Evolutionary conservation across 92 coral and sea anemone species (phyloP).

Genomic region (Porites rus): DNA sequence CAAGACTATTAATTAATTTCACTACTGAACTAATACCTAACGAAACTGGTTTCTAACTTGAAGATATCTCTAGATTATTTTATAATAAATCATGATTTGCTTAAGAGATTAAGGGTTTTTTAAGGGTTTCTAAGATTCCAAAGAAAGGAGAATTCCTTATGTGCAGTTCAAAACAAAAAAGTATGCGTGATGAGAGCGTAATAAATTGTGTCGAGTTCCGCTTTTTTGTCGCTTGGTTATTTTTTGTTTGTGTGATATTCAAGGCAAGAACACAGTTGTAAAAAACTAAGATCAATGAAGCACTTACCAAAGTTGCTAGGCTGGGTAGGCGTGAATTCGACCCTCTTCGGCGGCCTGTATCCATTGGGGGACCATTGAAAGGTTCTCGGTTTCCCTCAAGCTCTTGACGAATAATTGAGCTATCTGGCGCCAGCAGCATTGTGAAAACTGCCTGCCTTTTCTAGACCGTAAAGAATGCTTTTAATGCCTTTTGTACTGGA

Average conservation of each 20-base stretch:
- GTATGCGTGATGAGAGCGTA: too few relatives aligned
- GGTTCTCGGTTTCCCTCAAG: constrained; percentile 18
- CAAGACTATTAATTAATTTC: too few relatives aligned
- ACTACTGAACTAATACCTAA: too few relatives aligned
- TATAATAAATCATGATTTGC: too few relatives aligned
- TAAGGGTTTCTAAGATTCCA: too few relatives aligned
- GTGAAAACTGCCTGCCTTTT: neutral
- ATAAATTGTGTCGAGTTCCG: too few relatives aligned
- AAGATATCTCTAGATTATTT: too few relatives aligned
- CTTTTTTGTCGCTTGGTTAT: too few relatives aligned
- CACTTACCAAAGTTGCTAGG: constrained; percentile 84
- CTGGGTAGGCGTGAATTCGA: constrained; percentile 75
- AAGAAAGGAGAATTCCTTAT: too few relatives aligned
- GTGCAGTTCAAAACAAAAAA: too few relatives aligned
- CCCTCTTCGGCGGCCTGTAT: constrained; percentile 22
- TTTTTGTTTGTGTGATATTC: neutral
- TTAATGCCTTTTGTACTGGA: neutral
- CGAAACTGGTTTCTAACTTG: too few relatives aligned
- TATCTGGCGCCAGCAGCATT: constrained; percentile 39
- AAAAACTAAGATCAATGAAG: neutral
- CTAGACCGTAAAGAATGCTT: neutral
- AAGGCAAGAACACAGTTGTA: neutral
- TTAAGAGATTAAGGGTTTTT: too few relatives aligned
- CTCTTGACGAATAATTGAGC: constrained; percentile 22
- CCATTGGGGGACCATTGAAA: constrained; percentile 5